phyloP scores from a whole-genome alignment of 2,888 invertebrate genomes.

The Scrobipalpa atriplicella region DNA sequence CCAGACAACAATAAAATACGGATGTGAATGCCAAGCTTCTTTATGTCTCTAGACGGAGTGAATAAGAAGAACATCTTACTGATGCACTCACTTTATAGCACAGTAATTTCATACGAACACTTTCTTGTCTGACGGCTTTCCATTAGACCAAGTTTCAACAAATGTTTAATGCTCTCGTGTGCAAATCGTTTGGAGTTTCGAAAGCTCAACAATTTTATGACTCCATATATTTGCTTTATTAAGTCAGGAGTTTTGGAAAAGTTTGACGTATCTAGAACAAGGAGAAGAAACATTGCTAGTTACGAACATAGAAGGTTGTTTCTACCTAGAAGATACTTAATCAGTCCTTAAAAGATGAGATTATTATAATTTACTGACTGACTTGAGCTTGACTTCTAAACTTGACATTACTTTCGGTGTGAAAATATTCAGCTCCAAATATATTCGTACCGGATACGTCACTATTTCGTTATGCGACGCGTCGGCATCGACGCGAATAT shows the following conservation, averaged over 20 bases:
- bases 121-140: slow-evolving; percentile 42
- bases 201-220: slow-evolving; percentile 4
- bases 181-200: slow-evolving; percentile 27
- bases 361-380: not conserved
- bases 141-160: slow-evolving; percentile 42
- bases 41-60: slow-evolving; percentile 41
- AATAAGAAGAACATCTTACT: slow-evolving; percentile 32
- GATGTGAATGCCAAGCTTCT: slow-evolving; percentile 7
- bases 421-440: slow-evolving; percentile 8
- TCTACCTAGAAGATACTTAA: too few relatives aligned
- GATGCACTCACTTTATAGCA: slow-evolving; percentile 45
- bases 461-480: slow-evolving; percentile 22
- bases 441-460: slow-evolving; percentile 21
- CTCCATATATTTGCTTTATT: not conserved
- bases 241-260: not conserved
- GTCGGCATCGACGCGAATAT: slow-evolving; percentile 27
- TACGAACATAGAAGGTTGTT: too few relatives aligned
- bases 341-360: not conserved
- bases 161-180: slow-evolving; percentile 35
- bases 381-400: not conserved
- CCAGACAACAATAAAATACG: too few relatives aligned
- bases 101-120: slow-evolving; percentile 44
- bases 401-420: not conserved
- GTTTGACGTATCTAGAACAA: not conserved
- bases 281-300: not conserved